phyloP scores from a whole-genome alignment of 1,140 invertebrate genomes.

The Megathymus violae region DNA sequence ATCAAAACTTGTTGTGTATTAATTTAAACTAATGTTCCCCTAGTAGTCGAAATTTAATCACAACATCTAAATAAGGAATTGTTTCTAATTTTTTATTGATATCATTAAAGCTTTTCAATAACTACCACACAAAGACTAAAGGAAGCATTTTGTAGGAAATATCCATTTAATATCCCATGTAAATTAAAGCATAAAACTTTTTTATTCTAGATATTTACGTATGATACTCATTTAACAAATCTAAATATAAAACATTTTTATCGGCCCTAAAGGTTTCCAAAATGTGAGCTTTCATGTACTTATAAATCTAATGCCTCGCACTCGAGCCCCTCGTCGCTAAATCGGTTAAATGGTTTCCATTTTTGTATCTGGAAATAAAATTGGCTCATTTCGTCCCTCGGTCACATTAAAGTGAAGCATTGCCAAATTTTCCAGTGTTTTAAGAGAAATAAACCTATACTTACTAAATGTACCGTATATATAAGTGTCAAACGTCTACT shows the following conservation, averaged over 20 bases:
- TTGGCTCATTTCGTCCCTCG: conserved; percentile 8
- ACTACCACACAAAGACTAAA: too few relatives aligned
- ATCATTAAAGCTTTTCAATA: too few relatives aligned
- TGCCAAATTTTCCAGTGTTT: not conserved
- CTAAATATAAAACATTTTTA: not conserved
- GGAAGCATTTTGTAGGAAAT: too few relatives aligned
- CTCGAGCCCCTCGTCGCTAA: conserved; percentile 39
- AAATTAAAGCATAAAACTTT: too few relatives aligned
- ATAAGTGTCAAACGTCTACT: not conserved
- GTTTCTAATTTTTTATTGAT: too few relatives aligned
- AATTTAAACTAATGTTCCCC: too few relatives aligned
- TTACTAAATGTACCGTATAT: not conserved
- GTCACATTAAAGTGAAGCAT: conserved; percentile 8
- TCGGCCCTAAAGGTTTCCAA: not conserved
- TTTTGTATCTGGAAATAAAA: conserved; percentile 10
- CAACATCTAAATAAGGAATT: too few relatives aligned
- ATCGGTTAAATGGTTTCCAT: conserved; percentile 41
- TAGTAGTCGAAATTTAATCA: too few relatives aligned
- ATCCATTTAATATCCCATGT: too few relatives aligned
- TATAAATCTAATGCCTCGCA: conserved; percentile 42
- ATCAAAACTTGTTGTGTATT: too few relatives aligned
- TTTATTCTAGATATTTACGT: too few relatives aligned
- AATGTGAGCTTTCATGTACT: not conserved
- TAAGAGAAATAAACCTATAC: not conserved
- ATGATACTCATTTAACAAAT: too few relatives aligned